phyloP scores from a whole-genome alignment of 23 tunicate species.

The Trididemnum nubilum region DNA sequence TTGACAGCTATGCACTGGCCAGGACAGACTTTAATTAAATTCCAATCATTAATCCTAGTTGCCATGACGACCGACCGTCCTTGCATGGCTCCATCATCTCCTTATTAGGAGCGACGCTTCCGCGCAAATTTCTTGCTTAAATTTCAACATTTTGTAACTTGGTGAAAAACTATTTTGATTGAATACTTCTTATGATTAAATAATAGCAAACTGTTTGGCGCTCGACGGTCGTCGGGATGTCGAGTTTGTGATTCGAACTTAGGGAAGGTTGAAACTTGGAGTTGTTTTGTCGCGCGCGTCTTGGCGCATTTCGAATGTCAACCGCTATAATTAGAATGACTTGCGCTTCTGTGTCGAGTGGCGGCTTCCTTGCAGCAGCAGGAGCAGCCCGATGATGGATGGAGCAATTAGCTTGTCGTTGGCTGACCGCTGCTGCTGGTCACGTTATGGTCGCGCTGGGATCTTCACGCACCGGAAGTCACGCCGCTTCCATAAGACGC shows the following conservation, averaged over 20 bases:
- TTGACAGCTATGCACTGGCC: slow-evolving; percentile 15
- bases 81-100: slow-evolving; percentile 18
- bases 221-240: too few species aligned
- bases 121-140: too few species aligned
- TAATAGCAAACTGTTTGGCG: too few species aligned
- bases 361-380: background rate
- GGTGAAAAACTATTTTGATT: too few species aligned
- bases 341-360: background rate
- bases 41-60: slow-evolving; percentile 10
- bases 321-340: background rate
- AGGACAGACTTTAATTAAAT: slow-evolving; percentile 8
- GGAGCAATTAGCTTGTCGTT: slow-evolving; percentile 7
- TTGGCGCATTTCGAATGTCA: too few species aligned
- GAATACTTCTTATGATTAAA: too few species aligned
- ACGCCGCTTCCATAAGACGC: background rate
- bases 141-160: too few species aligned
- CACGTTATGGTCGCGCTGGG: background rate
- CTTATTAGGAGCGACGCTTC: slow-evolving; percentile 14
- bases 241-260: too few species aligned
- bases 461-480: slow-evolving; percentile 12
- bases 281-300: too few species aligned
- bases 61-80: slow-evolving; percentile 17
- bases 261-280: too few species aligned
- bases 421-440: background rate
- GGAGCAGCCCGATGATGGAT: background rate